Percentiles rank a stretch among this genome's conserved stretches.
Evolutionary conservation across 2,113 vertebrate genomes (phyloP).

Genomic region (Hippolais icterina): DNA sequence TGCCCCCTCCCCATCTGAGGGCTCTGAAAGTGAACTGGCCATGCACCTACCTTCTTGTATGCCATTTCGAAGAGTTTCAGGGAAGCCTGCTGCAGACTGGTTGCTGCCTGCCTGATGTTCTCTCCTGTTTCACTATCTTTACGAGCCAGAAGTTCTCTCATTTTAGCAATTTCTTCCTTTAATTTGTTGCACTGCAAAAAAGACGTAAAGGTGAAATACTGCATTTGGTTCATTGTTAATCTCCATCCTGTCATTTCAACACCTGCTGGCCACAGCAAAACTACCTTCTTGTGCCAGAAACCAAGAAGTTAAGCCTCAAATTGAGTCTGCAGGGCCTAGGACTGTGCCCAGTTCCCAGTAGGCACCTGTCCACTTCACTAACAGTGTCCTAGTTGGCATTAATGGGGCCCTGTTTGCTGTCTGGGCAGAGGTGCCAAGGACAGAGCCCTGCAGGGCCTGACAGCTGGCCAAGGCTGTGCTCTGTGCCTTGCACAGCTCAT

Average conservation of each 20-base stretch:
- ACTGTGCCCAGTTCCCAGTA: neutral
- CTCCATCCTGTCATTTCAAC: neutral
- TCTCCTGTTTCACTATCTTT: slow-evolving; percentile 95
- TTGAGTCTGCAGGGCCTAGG: neutral
- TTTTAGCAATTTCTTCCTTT: slow-evolving; percentile 92
- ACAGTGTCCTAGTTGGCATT: neutral
- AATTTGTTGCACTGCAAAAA: slow-evolving; percentile 88
- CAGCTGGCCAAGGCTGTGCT: neutral
- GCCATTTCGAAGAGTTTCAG: slow-evolving; percentile 98
- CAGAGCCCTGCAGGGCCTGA: neutral
- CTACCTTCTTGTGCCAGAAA: neutral
- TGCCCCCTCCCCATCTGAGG: neutral
- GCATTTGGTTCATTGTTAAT: neutral
- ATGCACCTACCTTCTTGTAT: slow-evolving; percentile 90
- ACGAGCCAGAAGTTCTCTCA: slow-evolving; percentile 88
- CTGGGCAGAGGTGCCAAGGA: neutral
- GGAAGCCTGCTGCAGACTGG: slow-evolving; percentile 91
- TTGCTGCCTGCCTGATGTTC: slow-evolving; percentile 93
- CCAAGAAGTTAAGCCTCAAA: neutral
- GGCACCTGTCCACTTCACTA: neutral
- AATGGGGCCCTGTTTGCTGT: neutral
- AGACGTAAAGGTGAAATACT: neutral
- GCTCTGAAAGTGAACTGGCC: no score
- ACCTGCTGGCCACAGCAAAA: neutral
- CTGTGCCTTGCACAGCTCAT: neutral